A percentile compares a stretch with the other conserved stretches of the same genome.
Conservation (phyloP, 2,797 vertebrate species). For the Eospalax fontanierii region DNA sequence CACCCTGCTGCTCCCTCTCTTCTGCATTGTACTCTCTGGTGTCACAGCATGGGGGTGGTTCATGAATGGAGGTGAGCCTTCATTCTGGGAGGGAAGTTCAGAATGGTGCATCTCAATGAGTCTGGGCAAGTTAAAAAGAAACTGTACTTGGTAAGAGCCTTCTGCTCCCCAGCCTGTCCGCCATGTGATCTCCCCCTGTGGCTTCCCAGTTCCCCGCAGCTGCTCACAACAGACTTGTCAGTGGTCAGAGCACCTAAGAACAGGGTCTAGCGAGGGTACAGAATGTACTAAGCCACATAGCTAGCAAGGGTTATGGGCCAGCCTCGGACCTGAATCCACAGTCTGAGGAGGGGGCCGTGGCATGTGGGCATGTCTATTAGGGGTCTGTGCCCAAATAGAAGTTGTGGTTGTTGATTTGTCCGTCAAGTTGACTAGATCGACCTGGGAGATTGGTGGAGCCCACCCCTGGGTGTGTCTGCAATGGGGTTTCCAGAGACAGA, state of each 20-base stretch:
- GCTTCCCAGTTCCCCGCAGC: background rate
- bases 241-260: background rate
- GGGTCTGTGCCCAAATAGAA: background rate
- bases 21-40: no score
- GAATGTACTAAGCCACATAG: background rate
- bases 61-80: no score
- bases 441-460: background rate
- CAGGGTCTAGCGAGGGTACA: background rate
- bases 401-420: background rate
- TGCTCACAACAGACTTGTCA: background rate
- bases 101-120: background rate
- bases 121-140: background rate
- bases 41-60: fast-evolving
- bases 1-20: fast-evolving
- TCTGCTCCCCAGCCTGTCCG: background rate
- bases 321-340: background rate
- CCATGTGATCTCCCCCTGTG: fast-evolving
- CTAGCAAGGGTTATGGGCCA: background rate
- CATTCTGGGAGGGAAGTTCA: background rate
- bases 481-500: background rate
- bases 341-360: background rate
- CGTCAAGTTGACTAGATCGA: background rate
- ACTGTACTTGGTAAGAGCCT: no score
- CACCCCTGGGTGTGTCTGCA: background rate
- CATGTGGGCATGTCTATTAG: fast-evolving